Evolutionary conservation across 2,888 invertebrate genomes (phyloP).

Genomic region (Standfussiana lucernea): DNA sequence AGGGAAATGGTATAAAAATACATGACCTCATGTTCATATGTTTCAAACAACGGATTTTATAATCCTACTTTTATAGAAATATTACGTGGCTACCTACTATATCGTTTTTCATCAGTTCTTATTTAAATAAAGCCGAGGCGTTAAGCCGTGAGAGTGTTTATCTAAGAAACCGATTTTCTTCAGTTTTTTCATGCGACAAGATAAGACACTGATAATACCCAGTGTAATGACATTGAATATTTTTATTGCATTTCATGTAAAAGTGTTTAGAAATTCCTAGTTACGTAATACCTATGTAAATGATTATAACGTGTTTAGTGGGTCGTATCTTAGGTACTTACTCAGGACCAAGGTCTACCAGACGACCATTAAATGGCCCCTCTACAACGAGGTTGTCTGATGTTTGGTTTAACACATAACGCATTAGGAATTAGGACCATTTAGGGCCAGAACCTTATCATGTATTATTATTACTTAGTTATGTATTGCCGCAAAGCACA

Average conservation of each 20-base stretch:
- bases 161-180: conserved; percentile 48
- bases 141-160: conserved; percentile 42
- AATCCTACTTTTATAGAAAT: neutral
- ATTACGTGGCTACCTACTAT: neutral
- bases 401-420: conserved; percentile 7
- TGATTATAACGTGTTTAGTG: conserved; percentile 25
- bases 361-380: conserved; percentile 10
- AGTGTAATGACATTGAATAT: conserved; percentile 18
- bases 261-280: conserved; percentile 18
- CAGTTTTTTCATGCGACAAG: conserved; percentile 44
- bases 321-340: conserved; percentile 7
- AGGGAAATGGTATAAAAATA: conserved; percentile 14
- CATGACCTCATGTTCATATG: conserved; percentile 21
- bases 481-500: neutral
- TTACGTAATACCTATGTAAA: conserved; percentile 4
- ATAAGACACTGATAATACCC: conserved; percentile 53
- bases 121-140: conserved; percentile 26
- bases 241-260: conserved; percentile 46
- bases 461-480: too few species aligned
- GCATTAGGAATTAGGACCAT: conserved; percentile 9
- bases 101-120: conserved; percentile 11
- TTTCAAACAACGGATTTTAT: conserved; percentile 15
- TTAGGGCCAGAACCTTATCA: neutral
- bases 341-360: neutral
- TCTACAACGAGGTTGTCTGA: neutral